Evolutionary conservation across 2,888 invertebrate species (phyloP).

Genomic region (Melipona bicolor): DNA sequence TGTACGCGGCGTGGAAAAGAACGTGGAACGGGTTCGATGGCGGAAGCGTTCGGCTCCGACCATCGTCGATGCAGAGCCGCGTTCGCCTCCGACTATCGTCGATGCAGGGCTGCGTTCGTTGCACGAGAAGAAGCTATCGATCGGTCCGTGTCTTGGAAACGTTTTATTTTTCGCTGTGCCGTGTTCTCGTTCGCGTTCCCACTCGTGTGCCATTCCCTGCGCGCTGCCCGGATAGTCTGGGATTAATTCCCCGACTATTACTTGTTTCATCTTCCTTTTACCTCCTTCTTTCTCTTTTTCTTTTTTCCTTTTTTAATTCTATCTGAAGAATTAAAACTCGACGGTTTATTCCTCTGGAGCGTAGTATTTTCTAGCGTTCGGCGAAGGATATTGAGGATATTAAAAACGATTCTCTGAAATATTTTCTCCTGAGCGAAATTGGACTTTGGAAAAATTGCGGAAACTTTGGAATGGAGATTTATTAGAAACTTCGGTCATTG

Average conservation of each 20-base stretch:
- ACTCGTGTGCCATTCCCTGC: slow-evolving; percentile 26
- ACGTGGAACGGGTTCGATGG: slow-evolving; percentile 23
- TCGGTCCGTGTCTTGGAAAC: slow-evolving; percentile 60
- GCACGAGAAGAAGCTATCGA: slow-evolving; percentile 67
- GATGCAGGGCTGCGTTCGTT: slow-evolving; percentile 58
- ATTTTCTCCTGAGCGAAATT: not conserved
- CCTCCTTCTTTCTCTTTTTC: not conserved
- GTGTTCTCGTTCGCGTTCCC: slow-evolving; percentile 9
- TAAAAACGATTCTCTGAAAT: not conserved
- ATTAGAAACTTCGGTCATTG: not conserved
- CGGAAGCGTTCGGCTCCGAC: slow-evolving; percentile 41
- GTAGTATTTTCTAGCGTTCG: not conserved
- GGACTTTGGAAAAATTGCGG: not conserved
- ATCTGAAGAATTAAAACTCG: slow-evolving; percentile 6
- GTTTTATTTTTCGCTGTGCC: slow-evolving; percentile 47
- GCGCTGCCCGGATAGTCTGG: not conserved
- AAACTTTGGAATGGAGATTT: not conserved
- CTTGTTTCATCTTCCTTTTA: slow-evolving; percentile 5
- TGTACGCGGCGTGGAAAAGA: slow-evolving; percentile 17
- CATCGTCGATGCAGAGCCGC: slow-evolving; percentile 52
- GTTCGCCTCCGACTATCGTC: slow-evolving; percentile 47
- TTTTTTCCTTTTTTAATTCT: not conserved
- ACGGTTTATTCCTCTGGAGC: not conserved
- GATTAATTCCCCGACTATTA: slow-evolving; percentile 28
- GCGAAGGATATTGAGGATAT: not conserved